phyloP scores from a whole-genome alignment of 1,140 invertebrate genomes.

The Drosophila navojoa region DNA sequence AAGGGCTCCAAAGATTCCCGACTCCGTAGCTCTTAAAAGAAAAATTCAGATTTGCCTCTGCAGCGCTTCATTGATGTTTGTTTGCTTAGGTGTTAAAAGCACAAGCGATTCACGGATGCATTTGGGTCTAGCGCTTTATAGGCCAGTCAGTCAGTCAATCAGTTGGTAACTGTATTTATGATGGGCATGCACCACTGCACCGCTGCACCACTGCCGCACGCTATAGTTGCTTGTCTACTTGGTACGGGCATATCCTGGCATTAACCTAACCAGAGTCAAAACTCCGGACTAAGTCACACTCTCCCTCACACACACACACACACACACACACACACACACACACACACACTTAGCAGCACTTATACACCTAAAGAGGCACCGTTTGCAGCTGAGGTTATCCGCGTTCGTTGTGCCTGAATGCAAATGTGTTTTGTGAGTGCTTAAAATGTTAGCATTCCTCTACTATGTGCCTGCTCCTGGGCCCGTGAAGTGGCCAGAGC shows the following conservation, averaged over 20 bases:
- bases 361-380: too few relatives aligned
- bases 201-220: conserved; percentile 12
- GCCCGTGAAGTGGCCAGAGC: conserved; percentile 16
- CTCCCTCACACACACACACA: too few relatives aligned
- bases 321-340: too few relatives aligned
- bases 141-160: conserved; percentile 18
- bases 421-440: conserved; percentile 35
- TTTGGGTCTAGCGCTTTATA: conserved; percentile 31
- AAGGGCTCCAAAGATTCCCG: not conserved
- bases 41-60: conserved; percentile 1
- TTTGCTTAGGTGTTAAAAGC: conserved; percentile 53
- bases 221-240: not conserved
- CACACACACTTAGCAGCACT: too few relatives aligned
- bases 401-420: conserved; percentile 46
- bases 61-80: conserved; percentile 33
- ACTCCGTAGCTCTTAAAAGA: conserved; percentile 16
- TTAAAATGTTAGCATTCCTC: conserved; percentile 42
- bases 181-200: conserved; percentile 10
- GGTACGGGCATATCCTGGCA: too few relatives aligned
- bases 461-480: not conserved
- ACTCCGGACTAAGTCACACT: conserved; percentile 20
- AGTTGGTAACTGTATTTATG: not conserved
- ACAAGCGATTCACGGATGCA: conserved; percentile 27
- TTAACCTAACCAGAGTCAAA: conserved; percentile 11
- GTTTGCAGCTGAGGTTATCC: conserved; percentile 29